These are phyloP conservation scores for Phylloscopus collybita DNA, from an alignment of 2,797 vertebrate genomes.

Conservation along the genomic window DNA sequence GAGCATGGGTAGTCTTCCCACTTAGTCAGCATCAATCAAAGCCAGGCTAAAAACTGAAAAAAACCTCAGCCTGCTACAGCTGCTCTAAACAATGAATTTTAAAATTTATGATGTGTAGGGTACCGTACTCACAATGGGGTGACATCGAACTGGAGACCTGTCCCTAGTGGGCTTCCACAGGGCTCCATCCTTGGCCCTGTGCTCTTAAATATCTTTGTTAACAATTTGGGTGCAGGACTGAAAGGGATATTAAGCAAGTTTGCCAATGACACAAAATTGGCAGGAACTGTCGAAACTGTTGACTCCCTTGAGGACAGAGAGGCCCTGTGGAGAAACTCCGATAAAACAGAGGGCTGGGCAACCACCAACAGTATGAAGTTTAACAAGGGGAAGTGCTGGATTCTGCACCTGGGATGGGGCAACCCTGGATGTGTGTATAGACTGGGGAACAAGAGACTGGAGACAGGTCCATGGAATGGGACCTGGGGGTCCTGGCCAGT, in stretches of 20 bases:
- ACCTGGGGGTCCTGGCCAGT: fast-evolving
- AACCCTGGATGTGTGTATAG: background rate
- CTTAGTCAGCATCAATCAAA: background rate
- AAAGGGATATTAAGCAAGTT: background rate
- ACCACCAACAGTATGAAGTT: background rate
- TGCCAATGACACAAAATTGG: background rate
- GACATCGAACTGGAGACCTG: background rate
- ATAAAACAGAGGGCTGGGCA: background rate
- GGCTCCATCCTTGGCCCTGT: background rate
- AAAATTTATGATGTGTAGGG: background rate
- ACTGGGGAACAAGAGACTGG: background rate
- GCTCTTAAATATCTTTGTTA: background rate
- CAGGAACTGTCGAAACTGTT: fast-evolving
- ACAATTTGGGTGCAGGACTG: background rate
- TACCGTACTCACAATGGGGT: background rate
- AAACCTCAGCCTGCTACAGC: background rate
- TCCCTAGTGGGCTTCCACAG: background rate
- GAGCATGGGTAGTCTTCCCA: background rate
- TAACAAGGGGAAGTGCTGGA: background rate
- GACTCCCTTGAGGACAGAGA: background rate
- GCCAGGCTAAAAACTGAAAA: background rate
- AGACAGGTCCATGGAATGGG: background rate
- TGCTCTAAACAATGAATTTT: background rate
- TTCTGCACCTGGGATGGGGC: background rate
- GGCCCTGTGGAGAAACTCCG: background rate